A percentile compares a stretch with the other conserved stretches of the same genome.
Conservation (phyloP, 2,797 vertebrate species). For the Geotrypetes seraphini region DNA sequence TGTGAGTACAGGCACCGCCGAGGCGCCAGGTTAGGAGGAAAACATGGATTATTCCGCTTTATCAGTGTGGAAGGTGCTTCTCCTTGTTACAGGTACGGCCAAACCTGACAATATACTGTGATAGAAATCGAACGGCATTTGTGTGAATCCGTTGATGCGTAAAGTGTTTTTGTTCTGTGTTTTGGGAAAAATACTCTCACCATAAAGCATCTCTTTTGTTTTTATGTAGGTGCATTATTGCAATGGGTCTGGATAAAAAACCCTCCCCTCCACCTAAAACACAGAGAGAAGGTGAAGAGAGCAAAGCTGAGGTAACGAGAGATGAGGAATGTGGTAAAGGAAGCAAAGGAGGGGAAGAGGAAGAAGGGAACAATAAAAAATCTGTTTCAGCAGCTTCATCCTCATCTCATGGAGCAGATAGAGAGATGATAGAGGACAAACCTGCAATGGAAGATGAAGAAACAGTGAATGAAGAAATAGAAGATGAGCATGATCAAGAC, state of each 20-base stretch:
- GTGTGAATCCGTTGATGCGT: too few relatives aligned
- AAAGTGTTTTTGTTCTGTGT: too few relatives aligned
- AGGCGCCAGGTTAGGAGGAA: conserved; percentile 64
- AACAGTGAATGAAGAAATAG: neutral
- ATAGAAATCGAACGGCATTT: too few relatives aligned
- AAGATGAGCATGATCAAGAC: conserved; percentile 8
- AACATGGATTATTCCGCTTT: conserved; percentile 73
- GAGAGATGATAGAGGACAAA: neutral
- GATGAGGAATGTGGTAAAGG: neutral
- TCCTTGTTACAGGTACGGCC: conserved; percentile 83
- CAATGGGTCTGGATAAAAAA: conserved; percentile 79
- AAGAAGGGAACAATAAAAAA: neutral
- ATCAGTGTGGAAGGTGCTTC: conserved; percentile 68
- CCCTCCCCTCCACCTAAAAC: conserved; percentile 59
- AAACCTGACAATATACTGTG: too few relatives aligned
- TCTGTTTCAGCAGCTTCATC: conserved; percentile 1
- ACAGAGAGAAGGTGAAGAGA: conserved; percentile 11
- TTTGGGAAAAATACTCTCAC: too few relatives aligned
- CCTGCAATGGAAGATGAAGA: conserved; percentile 11
- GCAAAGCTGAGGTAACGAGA: conserved; percentile 1
- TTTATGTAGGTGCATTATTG: conserved; percentile 73
- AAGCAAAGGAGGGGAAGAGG: neutral
- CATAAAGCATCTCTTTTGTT: too few relatives aligned
- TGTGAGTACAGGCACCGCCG: conserved; percentile 85
- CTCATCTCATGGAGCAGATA: neutral